Conservation (phyloP, 1,140 invertebrate species). For the Zelostemma sp. region DNA sequence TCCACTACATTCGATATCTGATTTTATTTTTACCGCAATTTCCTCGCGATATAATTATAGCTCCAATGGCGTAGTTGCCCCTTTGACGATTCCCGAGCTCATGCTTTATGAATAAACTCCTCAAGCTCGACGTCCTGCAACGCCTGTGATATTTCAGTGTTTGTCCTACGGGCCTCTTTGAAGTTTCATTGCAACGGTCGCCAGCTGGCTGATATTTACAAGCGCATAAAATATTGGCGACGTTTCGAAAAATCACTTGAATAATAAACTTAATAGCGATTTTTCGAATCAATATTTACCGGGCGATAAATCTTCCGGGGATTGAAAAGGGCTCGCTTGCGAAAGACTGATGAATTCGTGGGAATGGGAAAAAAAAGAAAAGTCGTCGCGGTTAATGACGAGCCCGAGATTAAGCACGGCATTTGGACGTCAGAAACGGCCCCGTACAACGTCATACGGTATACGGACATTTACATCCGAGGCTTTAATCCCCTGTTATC, state of each 20-base stretch:
- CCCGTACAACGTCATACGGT: conserved; percentile 3
- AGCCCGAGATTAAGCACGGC: not conserved
- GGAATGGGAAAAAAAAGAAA: too few species aligned
- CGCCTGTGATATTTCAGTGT: not conserved
- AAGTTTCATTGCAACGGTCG: conserved; percentile 1
- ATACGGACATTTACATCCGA: conserved; percentile 14
- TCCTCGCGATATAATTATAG: conserved; percentile 6
- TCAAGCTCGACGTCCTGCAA: conserved; percentile 1
- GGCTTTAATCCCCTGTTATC: conserved; percentile 32
- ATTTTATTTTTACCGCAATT: conserved; percentile 5
- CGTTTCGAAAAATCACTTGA: not conserved
- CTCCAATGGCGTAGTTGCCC: not conserved
- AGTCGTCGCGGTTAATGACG: not conserved
- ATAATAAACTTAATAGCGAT: too few species aligned
- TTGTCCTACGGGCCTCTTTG: not conserved
- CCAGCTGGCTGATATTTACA: not conserved
- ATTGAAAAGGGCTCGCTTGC: not conserved
- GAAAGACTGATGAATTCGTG: not conserved
- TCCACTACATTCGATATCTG: not conserved
- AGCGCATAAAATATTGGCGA: not conserved
- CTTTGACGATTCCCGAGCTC: conserved; percentile 3
- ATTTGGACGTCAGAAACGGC: not conserved
- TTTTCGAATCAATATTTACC: too few species aligned
- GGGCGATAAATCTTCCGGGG: too few species aligned
- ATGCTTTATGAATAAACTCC: conserved; percentile 7